Base-by-base conservation (phyloP, 1,140 invertebrate genomes). In the Drosophila fuyamai region DNA sequence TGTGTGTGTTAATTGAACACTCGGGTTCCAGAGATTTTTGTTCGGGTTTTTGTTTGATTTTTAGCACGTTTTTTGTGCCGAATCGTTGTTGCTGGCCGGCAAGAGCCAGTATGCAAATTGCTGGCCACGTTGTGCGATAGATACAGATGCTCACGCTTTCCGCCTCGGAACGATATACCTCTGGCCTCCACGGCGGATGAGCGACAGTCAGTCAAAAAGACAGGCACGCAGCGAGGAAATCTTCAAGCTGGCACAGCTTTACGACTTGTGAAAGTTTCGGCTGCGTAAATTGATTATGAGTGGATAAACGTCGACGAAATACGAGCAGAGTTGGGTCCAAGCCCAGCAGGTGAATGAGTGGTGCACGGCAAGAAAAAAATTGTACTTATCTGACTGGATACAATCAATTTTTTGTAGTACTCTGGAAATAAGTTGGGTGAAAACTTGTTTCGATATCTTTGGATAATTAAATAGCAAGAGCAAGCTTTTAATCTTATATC, bases 1-100 rank as follows among this genome's bases (percentile, higher is more conserved):
- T 68, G 43, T 81, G 55, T 81, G 73, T 82, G 79, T 81, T 81
- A 81, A 81, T 81, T 81, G 79, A 81, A 65, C 73, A 67, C 59
- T 72, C 79, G 66, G 66, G 62, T 48, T 55, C 54, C 54, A 61
- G 44, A 48, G 41, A 54, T 73, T 81, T 66, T 70, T 27, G 63
- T 57, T 71, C 43, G 14, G 18, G 65, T 47, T 71, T 71, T 58
- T 77, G 60, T 58, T 81, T 77, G 79, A 81, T 71, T 81, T 78
- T 82, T 82, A 81, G 74, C 79, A 78, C 79, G 76, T 82, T 83
- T 75, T 60, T 18, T 54, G 62, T 65, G 32, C 23, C 38, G 48
- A 38, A 59, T 32, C 27, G 27, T 36, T 12, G 50, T 36, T 23
- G 57, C 27, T 23, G 16, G 13, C 29, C 57, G 41, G 72, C 74